Evolutionary conservation across 2,113 vertebrate genomes (phyloP).

Genomic region (Piprites chloris): DNA sequence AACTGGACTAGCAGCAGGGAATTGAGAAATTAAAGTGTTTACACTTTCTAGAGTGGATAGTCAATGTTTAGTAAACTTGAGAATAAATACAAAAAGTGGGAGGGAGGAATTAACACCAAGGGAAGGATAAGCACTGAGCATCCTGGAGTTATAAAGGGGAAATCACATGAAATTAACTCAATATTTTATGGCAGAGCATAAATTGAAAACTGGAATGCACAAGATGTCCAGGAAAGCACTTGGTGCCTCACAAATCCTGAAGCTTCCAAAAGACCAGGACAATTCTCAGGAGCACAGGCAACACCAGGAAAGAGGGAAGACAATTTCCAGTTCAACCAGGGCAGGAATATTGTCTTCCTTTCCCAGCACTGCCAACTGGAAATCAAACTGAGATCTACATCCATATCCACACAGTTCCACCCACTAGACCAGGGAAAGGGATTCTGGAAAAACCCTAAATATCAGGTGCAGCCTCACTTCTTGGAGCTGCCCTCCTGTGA

Average conservation of each 20-base stretch:
- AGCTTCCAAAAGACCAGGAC: neutral
- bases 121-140: neutral
- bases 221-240: neutral
- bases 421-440: neutral
- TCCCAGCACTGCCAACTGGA: neutral
- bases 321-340: fast-evolving
- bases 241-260: neutral
- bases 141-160: neutral
- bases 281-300: neutral
- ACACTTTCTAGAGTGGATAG: neutral
- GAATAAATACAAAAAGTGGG: neutral
- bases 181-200: neutral
- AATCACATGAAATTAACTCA: neutral
- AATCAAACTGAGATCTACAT: neutral
- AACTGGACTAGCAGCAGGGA: neutral
- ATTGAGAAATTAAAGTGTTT: neutral
- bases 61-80: fast-evolving
- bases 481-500: fast-evolving
- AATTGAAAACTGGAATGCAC: neutral
- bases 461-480: neutral
- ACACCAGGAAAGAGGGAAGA: neutral
- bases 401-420: neutral
- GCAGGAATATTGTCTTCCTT: neutral
- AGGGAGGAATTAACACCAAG: neutral
- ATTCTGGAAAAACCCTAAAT: neutral